These are phyloP conservation scores for Plectus sambesii DNA, from an alignment of 1,140 invertebrate species.

Conservation along the genomic window DNA sequence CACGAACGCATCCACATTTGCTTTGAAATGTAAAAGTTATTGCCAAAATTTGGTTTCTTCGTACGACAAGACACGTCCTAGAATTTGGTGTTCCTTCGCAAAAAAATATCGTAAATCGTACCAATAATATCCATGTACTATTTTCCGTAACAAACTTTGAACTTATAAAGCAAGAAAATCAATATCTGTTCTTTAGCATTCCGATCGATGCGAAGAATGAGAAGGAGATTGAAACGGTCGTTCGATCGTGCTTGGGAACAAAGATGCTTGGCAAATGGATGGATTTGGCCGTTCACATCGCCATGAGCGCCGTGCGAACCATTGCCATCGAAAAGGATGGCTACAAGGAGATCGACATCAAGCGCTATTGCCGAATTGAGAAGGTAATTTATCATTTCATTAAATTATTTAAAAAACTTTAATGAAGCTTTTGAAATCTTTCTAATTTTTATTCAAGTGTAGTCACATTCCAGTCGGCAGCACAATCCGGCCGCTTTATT, in stretches of 20 bases:
- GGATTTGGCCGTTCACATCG: slow-evolving; percentile 85
- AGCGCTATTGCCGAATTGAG: slow-evolving; percentile 93
- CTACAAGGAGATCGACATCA: slow-evolving; percentile 83
- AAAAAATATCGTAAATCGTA: too few relatives aligned
- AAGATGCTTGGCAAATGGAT: slow-evolving; percentile 92
- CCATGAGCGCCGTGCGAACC: slow-evolving; percentile 81
- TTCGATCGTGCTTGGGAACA: slow-evolving; percentile 88
- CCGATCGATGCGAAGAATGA: slow-evolving; percentile 70
- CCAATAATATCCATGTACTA: too few relatives aligned
- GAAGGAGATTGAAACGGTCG: slow-evolving; percentile 67
- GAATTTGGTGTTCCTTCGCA: too few relatives aligned
- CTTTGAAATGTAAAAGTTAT: too few relatives aligned
- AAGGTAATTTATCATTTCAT: slow-evolving; percentile 59
- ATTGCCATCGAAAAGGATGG: slow-evolving; percentile 78
- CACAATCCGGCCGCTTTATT: too few relatives aligned
- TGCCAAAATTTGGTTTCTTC: too few relatives aligned
- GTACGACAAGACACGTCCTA: too few relatives aligned
- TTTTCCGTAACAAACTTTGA: too few relatives aligned
- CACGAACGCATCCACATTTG: too few relatives aligned
- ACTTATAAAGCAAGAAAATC: slow-evolving; percentile 81
- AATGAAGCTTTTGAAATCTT: too few relatives aligned
- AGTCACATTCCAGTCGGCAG: too few relatives aligned
- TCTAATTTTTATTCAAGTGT: not conserved
- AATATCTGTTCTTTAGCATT: slow-evolving; percentile 75
- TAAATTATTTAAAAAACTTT: slow-evolving; percentile 5